These are phyloP conservation scores for Notolabrus celidotus DNA, from an alignment of 2,797 vertebrate genomes.

Conservation along the genomic window DNA sequence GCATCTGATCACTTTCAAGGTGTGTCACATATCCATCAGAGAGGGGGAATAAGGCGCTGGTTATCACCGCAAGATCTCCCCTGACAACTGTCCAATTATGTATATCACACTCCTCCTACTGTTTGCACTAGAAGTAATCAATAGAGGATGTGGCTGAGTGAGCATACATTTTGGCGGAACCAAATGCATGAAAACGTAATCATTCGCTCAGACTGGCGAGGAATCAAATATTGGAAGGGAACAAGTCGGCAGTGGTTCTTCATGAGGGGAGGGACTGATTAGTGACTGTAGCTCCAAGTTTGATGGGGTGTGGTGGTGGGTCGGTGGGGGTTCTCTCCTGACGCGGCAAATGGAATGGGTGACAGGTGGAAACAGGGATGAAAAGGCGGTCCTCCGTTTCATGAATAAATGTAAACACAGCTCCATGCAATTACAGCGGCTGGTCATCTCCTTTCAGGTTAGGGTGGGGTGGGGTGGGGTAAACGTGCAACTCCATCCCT, in stretches of 20 bases:
- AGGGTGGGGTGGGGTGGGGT: constrained; percentile 58
- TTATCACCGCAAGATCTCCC: constrained; percentile 92
- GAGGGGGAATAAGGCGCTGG: constrained; percentile 84
- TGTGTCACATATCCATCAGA: constrained; percentile 86
- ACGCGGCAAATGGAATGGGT: constrained; percentile 94
- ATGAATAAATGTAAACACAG: constrained; percentile 99
- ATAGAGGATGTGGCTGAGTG: constrained; percentile 99
- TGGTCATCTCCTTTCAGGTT: constrained; percentile 84
- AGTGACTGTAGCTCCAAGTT: constrained; percentile 74
- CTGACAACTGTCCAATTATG: constrained; percentile 99
- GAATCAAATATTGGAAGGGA: constrained; percentile 90
- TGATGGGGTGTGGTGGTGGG: constrained; percentile 69
- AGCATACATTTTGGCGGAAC: constrained; percentile 95
- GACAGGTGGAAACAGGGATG: constrained; percentile 95
- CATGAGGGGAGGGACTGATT: constrained; percentile 68
- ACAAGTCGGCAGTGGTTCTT: constrained; percentile 68
- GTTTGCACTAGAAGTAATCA: constrained; percentile 99
- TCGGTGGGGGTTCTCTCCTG: constrained; percentile 83
- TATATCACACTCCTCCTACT: constrained; percentile 96
- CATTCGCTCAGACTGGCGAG: constrained; percentile 91
- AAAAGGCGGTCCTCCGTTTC: constrained; percentile 87
- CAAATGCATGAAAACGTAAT: constrained; percentile 99
- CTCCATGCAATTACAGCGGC: constrained; percentile 85
- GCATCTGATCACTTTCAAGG: constrained; percentile 89
- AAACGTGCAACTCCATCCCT: constrained; percentile 68